A percentile compares a stretch with the other conserved stretches of the same genome.
phyloP scores from a whole-genome alignment of 2,113 vertebrate species.

The Callaeas wilsoni region DNA sequence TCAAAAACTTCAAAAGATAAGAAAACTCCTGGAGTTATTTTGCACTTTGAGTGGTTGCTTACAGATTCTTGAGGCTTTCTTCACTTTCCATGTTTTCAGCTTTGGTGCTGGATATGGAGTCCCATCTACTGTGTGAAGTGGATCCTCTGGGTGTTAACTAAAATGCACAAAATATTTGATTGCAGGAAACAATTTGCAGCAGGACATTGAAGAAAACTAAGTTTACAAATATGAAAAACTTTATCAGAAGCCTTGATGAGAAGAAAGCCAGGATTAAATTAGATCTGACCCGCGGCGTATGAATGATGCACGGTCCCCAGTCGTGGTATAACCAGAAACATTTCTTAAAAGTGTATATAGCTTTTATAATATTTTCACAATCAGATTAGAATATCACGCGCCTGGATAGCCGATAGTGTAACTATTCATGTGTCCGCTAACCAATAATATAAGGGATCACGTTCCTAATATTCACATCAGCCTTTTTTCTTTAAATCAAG shows the following conservation, averaged over 20 bases:
- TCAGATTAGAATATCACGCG: background rate
- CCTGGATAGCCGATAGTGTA: background rate
- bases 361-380: background rate
- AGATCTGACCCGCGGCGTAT: background rate
- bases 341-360: background rate
- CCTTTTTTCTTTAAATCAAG: background rate
- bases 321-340: background rate
- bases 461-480: background rate
- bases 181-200: background rate
- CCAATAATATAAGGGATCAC: background rate
- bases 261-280: background rate
- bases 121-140: background rate
- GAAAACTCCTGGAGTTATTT: background rate
- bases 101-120: background rate
- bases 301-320: background rate
- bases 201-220: background rate
- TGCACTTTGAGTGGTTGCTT: background rate
- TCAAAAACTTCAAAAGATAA: background rate
- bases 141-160: background rate
- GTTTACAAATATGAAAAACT: background rate
- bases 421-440: background rate
- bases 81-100: background rate
- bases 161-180: background rate
- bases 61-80: background rate
- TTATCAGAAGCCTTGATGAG: background rate